These are phyloP conservation scores for Philonicus albiceps DNA, from an alignment of 2,888 invertebrate species.

Conservation along the genomic window DNA sequence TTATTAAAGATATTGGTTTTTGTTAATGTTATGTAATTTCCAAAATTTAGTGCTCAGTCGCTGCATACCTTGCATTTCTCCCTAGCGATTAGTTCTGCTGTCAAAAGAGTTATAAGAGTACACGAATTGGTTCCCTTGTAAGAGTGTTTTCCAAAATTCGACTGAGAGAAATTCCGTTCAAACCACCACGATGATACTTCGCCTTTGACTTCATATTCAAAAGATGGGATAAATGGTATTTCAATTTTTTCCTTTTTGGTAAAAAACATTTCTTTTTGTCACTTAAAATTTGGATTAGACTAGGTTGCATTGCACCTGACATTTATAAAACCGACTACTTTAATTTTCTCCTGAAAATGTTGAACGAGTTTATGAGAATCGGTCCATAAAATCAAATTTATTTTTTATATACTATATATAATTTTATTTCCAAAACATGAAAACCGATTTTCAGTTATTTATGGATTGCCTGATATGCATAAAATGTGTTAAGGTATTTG, in stretches of 20 bases:
- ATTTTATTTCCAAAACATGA: too few species aligned
- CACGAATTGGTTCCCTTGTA: conserved; percentile 69
- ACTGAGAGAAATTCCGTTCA: conserved; percentile 68
- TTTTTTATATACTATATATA: too few species aligned
- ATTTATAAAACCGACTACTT: not conserved
- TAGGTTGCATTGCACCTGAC: not conserved
- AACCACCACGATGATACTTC: conserved; percentile 66
- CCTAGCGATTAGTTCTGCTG: conserved; percentile 64
- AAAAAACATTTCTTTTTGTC: conserved; percentile 1
- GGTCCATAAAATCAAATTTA: not conserved
- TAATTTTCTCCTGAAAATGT: not conserved
- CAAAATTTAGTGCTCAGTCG: not conserved
- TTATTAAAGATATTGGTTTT: not conserved
- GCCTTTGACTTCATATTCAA: conserved; percentile 53
- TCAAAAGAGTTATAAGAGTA: conserved; percentile 68
- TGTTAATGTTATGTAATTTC: not conserved
- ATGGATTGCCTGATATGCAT: too few species aligned
- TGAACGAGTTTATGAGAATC: too few species aligned
- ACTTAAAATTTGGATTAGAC: conserved; percentile 6
- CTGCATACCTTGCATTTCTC: conserved; percentile 50
- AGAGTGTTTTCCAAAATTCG: conserved; percentile 66
- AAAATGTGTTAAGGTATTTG: too few species aligned
- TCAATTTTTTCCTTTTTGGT: conserved; percentile 24
- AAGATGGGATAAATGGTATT: conserved; percentile 21
- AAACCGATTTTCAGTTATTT: too few species aligned